These are phyloP conservation scores for Lepidurus arcticus DNA, from an alignment of 1,140 invertebrate genomes.

Conservation along the genomic window DNA sequence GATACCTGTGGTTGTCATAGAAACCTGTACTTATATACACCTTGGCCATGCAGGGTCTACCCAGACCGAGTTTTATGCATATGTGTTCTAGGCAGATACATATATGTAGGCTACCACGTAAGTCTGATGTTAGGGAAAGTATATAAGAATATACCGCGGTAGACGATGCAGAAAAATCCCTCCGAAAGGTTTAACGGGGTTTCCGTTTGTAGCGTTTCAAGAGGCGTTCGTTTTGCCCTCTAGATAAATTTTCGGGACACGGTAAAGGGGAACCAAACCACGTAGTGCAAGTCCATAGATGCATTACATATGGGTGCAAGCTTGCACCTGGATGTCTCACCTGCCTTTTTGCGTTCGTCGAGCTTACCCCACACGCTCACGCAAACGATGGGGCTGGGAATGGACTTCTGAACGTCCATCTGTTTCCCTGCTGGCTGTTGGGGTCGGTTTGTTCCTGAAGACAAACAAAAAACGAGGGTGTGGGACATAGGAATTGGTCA, in stretches of 20 bases:
- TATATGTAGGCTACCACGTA: neutral
- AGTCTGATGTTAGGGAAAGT: neutral
- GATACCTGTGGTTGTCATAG: neutral
- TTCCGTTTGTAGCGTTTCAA: neutral
- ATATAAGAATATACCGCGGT: no score
- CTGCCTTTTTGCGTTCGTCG: neutral
- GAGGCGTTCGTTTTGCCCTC: neutral
- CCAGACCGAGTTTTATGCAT: neutral
- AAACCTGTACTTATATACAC: neutral
- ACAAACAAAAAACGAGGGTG: neutral
- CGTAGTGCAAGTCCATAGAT: neutral
- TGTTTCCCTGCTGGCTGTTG: neutral
- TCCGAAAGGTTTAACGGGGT: no score
- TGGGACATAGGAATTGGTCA: no score
- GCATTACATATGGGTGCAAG: neutral
- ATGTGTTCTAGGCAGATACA: neutral
- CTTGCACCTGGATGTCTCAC: conserved; percentile 20
- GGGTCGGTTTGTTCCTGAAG: neutral
- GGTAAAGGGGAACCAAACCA: neutral
- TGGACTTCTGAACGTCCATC: neutral
- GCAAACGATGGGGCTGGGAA: neutral
- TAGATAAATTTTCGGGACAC: neutral
- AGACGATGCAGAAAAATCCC: no score
- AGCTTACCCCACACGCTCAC: conserved; percentile 1
- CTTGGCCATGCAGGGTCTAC: neutral